Evolutionary conservation across 2,113 vertebrate species (phyloP).

Genomic region (Nesoenas mayeri): DNA sequence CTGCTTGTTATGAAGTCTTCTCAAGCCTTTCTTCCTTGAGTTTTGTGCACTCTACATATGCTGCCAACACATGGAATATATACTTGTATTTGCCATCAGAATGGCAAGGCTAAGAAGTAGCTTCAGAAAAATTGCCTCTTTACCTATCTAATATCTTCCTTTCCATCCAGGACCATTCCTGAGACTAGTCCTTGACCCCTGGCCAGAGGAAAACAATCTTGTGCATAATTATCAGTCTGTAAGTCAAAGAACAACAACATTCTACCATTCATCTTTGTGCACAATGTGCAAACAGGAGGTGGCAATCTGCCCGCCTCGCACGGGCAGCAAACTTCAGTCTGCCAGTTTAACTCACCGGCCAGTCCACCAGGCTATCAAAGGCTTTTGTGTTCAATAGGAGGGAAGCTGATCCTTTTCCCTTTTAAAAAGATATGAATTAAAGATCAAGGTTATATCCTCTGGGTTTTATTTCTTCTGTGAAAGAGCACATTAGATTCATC

Average conservation of each 20-base stretch:
- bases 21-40: background rate
- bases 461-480: background rate
- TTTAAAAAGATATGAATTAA: constrained; percentile 21
- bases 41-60: background rate
- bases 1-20: background rate
- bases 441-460: constrained; percentile 21
- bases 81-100: background rate
- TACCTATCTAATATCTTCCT: background rate
- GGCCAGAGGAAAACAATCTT: background rate
- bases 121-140: background rate
- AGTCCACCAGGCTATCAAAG: background rate
- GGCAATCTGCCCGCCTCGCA: background rate
- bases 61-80: background rate
- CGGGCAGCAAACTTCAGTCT: background rate
- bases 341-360: background rate
- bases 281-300: background rate
- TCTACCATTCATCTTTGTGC: background rate
- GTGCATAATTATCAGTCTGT: background rate
- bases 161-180: background rate
- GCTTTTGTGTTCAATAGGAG: background rate
- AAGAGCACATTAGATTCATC: background rate
- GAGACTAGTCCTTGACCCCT: background rate
- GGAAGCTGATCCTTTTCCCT: background rate
- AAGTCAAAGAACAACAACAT: background rate
- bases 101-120: background rate